Percentiles rank a stretch among this genome's conserved stretches.
phyloP scores from a whole-genome alignment of 2,888 invertebrate species.

The Microplitis manilae region DNA sequence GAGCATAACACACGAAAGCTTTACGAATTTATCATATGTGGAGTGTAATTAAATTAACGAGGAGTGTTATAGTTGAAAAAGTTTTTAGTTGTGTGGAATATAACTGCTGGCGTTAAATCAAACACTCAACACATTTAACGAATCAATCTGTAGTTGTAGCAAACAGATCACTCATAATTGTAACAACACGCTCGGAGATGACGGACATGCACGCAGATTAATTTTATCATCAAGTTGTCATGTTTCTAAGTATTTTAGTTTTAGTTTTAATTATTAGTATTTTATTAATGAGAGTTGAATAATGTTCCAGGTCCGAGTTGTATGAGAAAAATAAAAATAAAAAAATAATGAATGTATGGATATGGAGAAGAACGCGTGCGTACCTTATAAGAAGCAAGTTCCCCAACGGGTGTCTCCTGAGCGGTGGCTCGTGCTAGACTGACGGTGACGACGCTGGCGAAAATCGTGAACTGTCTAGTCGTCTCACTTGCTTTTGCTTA shows the following conservation, averaged over 20 bases:
- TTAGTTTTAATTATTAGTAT: neutral
- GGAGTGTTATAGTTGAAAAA: neutral
- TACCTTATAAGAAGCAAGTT: slow-evolving; percentile 66
- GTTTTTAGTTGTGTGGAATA: neutral
- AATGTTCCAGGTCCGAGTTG: neutral
- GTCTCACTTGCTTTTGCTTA: slow-evolving; percentile 41
- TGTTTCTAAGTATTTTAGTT: neutral
- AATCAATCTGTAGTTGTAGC: neutral
- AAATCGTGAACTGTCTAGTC: slow-evolving; percentile 59
- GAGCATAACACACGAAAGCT: neutral
- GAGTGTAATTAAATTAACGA: neutral
- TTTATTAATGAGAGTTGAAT: neutral
- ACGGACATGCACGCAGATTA: neutral
- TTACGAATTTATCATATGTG: neutral
- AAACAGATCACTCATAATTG: neutral
- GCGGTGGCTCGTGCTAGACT: slow-evolving; percentile 70
- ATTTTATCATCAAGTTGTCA: neutral
- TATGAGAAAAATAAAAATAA: slow-evolving; percentile 5
- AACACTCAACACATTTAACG: neutral
- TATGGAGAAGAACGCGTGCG: slow-evolving; percentile 39
- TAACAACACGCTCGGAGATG: neutral
- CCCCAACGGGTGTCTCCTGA: slow-evolving; percentile 66
- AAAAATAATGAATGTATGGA: neutral
- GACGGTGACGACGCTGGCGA: slow-evolving; percentile 55
- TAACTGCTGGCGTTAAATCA: neutral